These are phyloP conservation scores for Bolinopsis microptera DNA, from an alignment of 37 sponge, comb jelly and placozoan genomes.

Conservation along the genomic window DNA sequence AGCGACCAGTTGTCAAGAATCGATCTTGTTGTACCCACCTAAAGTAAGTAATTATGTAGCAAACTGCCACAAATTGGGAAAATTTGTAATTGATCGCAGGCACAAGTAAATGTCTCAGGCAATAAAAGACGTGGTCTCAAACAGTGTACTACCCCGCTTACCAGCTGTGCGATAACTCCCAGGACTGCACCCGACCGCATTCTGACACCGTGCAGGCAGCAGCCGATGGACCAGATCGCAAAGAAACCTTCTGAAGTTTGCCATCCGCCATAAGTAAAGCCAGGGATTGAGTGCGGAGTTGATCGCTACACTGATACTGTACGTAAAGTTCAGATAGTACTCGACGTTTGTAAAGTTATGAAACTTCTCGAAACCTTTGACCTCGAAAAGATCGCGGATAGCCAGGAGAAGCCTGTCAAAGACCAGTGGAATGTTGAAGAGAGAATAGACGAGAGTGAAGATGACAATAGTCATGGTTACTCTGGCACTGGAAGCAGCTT, in stretches of 20 bases:
- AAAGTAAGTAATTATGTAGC: no score
- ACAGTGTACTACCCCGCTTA: neutral
- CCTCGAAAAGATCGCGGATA: conserved; percentile 9
- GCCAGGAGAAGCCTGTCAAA: conserved; percentile 34
- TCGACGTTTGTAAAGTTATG: neutral
- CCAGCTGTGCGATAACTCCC: neutral
- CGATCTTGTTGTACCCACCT: no score
- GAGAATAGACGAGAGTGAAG: conserved; percentile 47
- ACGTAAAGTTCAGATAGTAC: conserved; percentile 63
- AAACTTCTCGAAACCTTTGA: neutral
- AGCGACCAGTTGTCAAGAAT: no score
- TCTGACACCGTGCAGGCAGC: neutral
- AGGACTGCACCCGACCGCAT: conserved; percentile 22
- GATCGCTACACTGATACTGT: conserved; percentile 56
- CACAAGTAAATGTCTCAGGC: neutral
- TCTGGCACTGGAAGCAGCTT: neutral
- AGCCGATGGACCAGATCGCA: neutral
- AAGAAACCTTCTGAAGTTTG: conserved; percentile 41
- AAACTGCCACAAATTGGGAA: no score
- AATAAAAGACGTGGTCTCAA: neutral
- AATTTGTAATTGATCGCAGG: no score
- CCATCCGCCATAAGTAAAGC: conserved; percentile 58
- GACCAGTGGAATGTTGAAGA: conserved; percentile 62
- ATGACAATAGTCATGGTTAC: conserved; percentile 35
- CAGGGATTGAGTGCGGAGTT: conserved; percentile 63